phyloP scores from a whole-genome alignment of 1,140 invertebrate genomes.

The Sipha flava region DNA sequence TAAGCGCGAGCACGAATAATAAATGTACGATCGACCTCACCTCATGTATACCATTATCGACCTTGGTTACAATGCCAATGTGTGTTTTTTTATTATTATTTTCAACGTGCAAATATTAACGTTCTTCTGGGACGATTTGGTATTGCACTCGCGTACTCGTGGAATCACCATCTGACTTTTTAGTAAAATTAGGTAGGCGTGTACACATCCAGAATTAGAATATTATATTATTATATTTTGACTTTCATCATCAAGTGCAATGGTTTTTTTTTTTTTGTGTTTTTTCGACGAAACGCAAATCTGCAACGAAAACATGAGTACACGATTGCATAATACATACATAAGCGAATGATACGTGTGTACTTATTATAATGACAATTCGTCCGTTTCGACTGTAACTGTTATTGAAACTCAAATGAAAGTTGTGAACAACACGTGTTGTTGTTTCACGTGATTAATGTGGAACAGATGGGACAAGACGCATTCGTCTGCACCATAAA shows the following conservation, averaged over 20 bases:
- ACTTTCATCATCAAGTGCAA: no score
- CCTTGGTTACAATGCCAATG: constrained; percentile 1
- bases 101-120: neutral
- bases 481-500: constrained; percentile 8
- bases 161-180: no score
- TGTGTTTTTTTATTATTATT: neutral
- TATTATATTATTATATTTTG: no score
- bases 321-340: no score
- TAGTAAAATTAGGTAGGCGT: no score
- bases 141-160: neutral
- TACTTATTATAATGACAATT: neutral
- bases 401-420: neutral
- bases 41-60: neutral
- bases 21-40: neutral
- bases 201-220: no score
- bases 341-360: no score
- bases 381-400: neutral
- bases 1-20: neutral
- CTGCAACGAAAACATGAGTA: no score
- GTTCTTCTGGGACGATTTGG: neutral
- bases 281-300: no score
- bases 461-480: constrained; percentile 20
- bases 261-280: no score
- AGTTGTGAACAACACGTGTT: neutral
- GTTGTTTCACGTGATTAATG: constrained; percentile 22